A percentile compares a stretch with the other conserved stretches of the same genome.
phyloP scores from a whole-genome alignment of 2,888 invertebrate species.

The Cyclophora punctaria region DNA sequence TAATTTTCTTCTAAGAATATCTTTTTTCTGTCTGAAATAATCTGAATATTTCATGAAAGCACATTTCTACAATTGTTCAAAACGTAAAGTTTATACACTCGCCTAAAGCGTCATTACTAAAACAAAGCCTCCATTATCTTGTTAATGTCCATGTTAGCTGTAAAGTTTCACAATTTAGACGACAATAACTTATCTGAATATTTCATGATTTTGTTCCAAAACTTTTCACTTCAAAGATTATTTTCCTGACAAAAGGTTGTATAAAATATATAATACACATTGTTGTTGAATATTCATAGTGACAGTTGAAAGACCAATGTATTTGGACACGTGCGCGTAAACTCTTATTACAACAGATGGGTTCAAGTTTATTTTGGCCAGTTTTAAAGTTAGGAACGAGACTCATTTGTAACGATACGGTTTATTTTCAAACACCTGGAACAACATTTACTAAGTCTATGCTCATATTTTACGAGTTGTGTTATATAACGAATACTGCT shows the following conservation, averaged over 20 bases:
- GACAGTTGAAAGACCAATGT: neutral
- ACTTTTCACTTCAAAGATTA: conserved; percentile 44
- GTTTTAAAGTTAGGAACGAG: no score
- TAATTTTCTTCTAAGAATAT: no score
- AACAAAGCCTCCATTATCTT: conserved; percentile 48
- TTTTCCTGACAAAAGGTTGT: conserved; percentile 43
- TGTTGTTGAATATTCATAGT: conserved; percentile 40
- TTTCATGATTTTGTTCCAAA: conserved; percentile 52
- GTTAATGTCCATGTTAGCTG: conserved; percentile 53
- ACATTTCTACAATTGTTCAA: neutral
- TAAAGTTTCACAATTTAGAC: conserved; percentile 49
- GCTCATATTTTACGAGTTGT: no score
- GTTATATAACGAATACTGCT: no score
- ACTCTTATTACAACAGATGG: no score
- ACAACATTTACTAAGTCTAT: no score
- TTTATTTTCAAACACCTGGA: no score
- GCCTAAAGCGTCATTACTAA: conserved; percentile 11
- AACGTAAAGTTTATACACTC: conserved; percentile 23
- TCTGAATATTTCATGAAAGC: no score
- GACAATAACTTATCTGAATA: conserved; percentile 60
- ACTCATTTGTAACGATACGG: no score
- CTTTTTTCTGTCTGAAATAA: no score
- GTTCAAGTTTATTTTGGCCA: no score
- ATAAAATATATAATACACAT: conserved; percentile 9
- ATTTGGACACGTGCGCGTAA: no score